Evolutionary conservation across 2,797 vertebrate genomes (phyloP), one percentile per base, ranked within the genome.

Genomic region (Cuculus canorus): DNA sequence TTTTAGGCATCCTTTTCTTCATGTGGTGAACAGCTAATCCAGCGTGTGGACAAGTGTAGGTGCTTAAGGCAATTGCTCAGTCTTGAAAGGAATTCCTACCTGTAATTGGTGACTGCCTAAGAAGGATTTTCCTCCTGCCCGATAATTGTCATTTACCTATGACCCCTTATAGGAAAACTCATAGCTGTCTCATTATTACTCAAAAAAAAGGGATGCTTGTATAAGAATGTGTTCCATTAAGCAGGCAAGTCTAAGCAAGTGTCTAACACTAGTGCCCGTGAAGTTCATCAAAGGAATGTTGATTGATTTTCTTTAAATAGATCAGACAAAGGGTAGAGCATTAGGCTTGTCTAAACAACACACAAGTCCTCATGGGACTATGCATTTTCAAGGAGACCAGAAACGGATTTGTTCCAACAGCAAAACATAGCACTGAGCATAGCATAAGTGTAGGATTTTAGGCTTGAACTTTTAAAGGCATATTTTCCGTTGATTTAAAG

Each of bases 251-350:
- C 65, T 65, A 85, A 88, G 63, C 65, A 1, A 92, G 43, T 88
- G 50, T 80, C 86, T 91, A 83, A 50, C 48, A 77, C 39, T 60
- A 82, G 59, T 61, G 72, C 69, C 70, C 23, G 35, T 76, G 90
- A 94, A 93, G 86, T 95, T 95, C 92, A 92, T 94, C 86, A 77
- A 64, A 90, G 82, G 93, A 95, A 97, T 86, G 84, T 22, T 88
- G 93, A 88, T 71, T 96, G 93, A 96, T 95, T 95, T 94, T 91
- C 92, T 88, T 88, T 95, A 94, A 90, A 95, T 84, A 94, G 80
- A 83, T 52, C 47, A 88, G 88, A 66, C 1, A 14, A 91, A 68
- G 53, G 10, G 18, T 56, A 80, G 72, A 95, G 57, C 37, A 68
- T 80, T 84, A 93, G 47, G 35, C 86, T 82, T 88, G 89, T 90